Evolutionary conservation across 2,888 invertebrate species (phyloP), one percentile per base, ranked within the genome.

Genomic region (Acrocyrtus sp.): DNA sequence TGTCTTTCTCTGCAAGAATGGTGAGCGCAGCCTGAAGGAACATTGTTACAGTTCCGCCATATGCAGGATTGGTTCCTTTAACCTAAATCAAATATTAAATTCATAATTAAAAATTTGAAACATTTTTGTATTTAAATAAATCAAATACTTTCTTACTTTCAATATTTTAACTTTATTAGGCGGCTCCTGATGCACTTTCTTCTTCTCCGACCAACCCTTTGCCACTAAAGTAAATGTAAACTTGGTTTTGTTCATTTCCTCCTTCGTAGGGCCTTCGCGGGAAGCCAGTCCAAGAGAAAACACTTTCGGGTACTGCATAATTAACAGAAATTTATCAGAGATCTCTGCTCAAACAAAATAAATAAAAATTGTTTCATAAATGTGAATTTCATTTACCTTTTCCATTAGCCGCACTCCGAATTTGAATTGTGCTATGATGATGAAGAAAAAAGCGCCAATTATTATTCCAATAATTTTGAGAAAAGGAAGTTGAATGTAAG

Each of bases 21-120:
- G 90, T 90, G 66, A 92, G 82, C 0, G 92, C 97, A 47, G 91
- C 86, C 72, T 90, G 86, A 2, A 96, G 86, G 74, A 95, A 83
- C 47, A 90, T 88, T 3, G 89, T 88, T 63, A 91, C 90, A 0
- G 95, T 96, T 8, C 91, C 88, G 2, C 93, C 92, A 86, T 97
- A 97, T 15, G 92, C 96, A 1, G 92, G 91, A 85, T 94, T 91
- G 65, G 76, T 82, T 0, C 90, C 90, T n/a, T 86, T 84, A 15
- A 89, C 86, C 88, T 88, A 74, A 17, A 60, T 43, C n/a, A n/a
- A n/a, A n/a, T n/a, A n/a, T n/a, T n/a, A n/a, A n/a, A n/a, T n/a
- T n/a, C n/a, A n/a, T n/a, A n/a, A n/a, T n/a, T n/a, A n/a, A n/a
- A n/a, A n/a, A n/a, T n/a, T n/a, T n/a, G n/a, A n/a, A n/a, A n/a